Evolutionary conservation across 2,113 vertebrate species (phyloP), one percentile per base, ranked within the genome.

Genomic region (Sclerurus mexicanus): DNA sequence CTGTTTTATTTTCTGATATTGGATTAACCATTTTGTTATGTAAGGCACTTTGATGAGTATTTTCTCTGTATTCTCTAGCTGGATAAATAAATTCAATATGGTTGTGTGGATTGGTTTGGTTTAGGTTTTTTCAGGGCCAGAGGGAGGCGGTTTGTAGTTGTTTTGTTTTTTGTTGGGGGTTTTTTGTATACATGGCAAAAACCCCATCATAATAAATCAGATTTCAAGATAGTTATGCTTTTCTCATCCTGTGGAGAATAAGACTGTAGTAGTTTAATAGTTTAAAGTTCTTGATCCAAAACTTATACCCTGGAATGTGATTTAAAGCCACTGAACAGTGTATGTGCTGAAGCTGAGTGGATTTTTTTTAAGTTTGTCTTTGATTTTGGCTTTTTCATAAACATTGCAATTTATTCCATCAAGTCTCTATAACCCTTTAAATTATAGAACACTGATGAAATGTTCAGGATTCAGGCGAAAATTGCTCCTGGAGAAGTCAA

Each of bases 391-490:
- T 96, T 58, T 94, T 96, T 94, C 52, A 49, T 88, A 90, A 95
- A 83, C 33, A 82, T 28, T 79, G 20, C 94, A 94, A 87, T 92
- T 75, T 72, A 96, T 93, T 97, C 89, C 49, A 95, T 55, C 13
- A 85, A 95, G 23, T n/a, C 39, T 92, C 90, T 73, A 69, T 60
- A 69, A 85, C 69, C 46, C 55, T 95, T 89, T 93, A 97, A 97
- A 96, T 96, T 96, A 94, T 68, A 87, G 69, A 77, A 85, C 35
- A 62, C 27, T 72, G 72, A 79, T 93, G 90, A 96, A 97, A 96
- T 27, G 17, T 77, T 97, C 71, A 93, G 93, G 74, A 83, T 95
- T 96, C 85, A 79, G 76, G 84, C 95, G 88, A 93, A 96, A 98
- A 97, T 75, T 85, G 83, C 72, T 97, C 64, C 89, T 89, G 77